phyloP scores from a whole-genome alignment of 35 echinoderm and acorn worm genomes.

The Diadema setosum region DNA sequence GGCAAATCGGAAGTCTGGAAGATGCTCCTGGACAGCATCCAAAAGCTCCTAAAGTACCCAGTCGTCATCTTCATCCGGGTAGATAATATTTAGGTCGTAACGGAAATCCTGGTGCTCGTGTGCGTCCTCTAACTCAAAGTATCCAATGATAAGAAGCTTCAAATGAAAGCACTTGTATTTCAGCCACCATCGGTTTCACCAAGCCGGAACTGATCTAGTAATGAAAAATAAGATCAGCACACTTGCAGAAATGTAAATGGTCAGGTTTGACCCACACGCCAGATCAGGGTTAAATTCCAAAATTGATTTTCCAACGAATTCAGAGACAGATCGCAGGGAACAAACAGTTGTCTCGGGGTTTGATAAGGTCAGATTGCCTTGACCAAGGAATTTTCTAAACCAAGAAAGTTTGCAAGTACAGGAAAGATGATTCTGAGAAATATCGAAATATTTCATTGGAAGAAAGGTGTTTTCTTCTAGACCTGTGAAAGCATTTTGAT shows the following conservation, averaged over 20 bases:
- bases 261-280: neutral
- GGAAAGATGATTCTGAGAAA: neutral
- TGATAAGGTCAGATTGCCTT: neutral
- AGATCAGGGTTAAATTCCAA: neutral
- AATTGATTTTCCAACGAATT: neutral
- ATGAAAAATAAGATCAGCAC: neutral
- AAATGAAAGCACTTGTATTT: conserved; percentile 3
- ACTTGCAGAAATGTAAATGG: neutral
- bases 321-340: neutral
- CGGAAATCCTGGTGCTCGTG: neutral
- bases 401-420: neutral
- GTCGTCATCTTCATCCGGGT: neutral
- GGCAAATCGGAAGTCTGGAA: neutral
- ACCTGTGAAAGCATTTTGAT: neutral
- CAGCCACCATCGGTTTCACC: neutral
- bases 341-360: neutral
- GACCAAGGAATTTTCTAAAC: neutral
- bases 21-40: neutral
- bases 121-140: neutral
- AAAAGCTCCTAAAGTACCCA: neutral
- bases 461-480: neutral
- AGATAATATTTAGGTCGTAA: neutral
- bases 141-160: neutral
- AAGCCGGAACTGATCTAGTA: neutral
- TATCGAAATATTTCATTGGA: neutral